Percentiles rank a stretch among this genome's conserved stretches.
Conservation (phyloP, 2,797 vertebrate genomes). For the Catharus ustulatus region DNA sequence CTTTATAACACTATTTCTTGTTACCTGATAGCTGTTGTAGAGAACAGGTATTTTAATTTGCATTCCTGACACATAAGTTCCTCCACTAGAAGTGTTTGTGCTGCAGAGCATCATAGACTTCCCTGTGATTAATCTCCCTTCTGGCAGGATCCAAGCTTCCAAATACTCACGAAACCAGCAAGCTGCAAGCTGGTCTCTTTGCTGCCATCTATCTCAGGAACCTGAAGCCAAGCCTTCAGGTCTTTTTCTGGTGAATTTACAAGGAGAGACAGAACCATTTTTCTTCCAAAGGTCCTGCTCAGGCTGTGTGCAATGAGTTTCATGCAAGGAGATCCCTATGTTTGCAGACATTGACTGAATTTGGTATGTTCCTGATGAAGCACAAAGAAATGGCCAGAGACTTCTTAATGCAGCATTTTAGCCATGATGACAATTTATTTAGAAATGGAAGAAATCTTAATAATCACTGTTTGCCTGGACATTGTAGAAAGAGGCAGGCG, state of each 20-base stretch:
- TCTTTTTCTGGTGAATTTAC: neutral
- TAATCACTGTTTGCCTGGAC: neutral
- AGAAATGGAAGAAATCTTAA: neutral
- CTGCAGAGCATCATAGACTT: neutral
- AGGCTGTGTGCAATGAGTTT: neutral
- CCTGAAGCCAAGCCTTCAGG: neutral
- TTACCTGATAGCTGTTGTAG: neutral
- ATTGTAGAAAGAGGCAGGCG: neutral
- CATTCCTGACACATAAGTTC: neutral
- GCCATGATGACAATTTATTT: neutral
- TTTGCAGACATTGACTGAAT: neutral
- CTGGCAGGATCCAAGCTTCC: neutral
- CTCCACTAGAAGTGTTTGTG: neutral
- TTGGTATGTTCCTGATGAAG: neutral
- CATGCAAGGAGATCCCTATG: neutral
- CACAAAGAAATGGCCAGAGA: neutral
- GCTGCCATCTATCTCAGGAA: neutral
- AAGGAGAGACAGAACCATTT: neutral
- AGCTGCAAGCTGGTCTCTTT: neutral
- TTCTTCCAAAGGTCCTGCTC: neutral
- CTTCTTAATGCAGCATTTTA: neutral
- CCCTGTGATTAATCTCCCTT: neutral
- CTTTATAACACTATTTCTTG: neutral
- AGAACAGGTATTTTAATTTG: neutral
- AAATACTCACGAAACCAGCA: neutral